Conservation (phyloP, 1,140 invertebrate genomes). For the Liolophura sinensis region DNA sequence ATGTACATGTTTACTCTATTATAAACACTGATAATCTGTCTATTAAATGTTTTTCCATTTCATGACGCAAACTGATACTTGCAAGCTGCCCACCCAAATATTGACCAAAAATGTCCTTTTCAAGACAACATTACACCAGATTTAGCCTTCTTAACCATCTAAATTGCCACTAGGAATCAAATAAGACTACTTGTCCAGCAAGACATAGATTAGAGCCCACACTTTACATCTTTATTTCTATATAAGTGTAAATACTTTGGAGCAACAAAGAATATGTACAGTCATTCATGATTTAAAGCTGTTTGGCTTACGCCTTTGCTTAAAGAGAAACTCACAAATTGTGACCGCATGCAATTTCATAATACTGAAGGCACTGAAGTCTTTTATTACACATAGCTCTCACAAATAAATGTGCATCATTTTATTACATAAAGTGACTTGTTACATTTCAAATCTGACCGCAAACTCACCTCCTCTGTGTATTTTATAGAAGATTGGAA, state of each 20-base stretch:
- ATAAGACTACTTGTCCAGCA: too few species aligned
- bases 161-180: too few species aligned
- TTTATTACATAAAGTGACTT: too few species aligned
- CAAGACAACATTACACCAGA: slow-evolving; percentile 4
- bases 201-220: too few species aligned
- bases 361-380: neutral
- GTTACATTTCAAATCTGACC: neutral
- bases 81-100: neutral
- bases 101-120: neutral
- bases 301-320: too few species aligned
- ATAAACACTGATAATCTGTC: neutral
- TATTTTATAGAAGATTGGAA: slow-evolving; percentile 22
- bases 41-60: neutral
- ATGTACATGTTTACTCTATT: neutral
- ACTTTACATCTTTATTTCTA: too few species aligned
- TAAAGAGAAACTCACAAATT: neutral
- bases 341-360: neutral
- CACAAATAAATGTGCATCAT: neutral
- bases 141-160: neutral
- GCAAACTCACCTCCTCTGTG: slow-evolving; percentile 19
- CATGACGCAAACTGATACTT: neutral
- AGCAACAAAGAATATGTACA: neutral
- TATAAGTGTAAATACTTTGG: neutral
- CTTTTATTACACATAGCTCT: neutral
- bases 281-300: neutral